Evolutionary conservation across 2,113 vertebrate genomes (phyloP).

Genomic region (Osmerus mordax): DNA sequence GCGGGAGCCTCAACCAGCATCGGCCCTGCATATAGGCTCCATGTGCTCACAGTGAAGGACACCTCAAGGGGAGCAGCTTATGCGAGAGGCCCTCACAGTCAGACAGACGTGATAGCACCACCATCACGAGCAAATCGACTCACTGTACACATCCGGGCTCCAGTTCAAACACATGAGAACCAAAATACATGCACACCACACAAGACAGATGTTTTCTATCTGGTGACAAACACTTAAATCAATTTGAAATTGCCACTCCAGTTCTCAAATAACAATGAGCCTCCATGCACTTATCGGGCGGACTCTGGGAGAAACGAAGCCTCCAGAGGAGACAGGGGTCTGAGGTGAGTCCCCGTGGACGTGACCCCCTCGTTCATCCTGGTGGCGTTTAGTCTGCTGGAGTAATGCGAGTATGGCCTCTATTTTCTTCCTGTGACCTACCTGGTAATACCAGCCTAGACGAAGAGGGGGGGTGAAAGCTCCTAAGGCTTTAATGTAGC

Average conservation of each 20-base stretch:
- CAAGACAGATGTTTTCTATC: not conserved
- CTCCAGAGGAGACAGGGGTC: conserved; percentile 8
- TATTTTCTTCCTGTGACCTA: conserved; percentile 59
- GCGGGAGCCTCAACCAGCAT: conserved; percentile 21
- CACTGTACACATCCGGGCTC: not conserved
- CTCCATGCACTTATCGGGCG: not conserved
- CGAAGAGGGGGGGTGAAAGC: not conserved
- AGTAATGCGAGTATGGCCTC: conserved; percentile 50
- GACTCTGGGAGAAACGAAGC: conserved; percentile 13
- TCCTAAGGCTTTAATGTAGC: conserved; percentile 51
- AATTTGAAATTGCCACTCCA: not conserved
- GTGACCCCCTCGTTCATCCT: conserved; percentile 16
- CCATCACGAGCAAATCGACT: not conserved
- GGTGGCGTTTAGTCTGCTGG: conserved; percentile 32
- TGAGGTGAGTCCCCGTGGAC: conserved; percentile 25
- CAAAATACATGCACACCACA: not conserved
- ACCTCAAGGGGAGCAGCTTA: conserved; percentile 62
- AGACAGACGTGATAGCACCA: not conserved
- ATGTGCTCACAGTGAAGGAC: conserved; percentile 63
- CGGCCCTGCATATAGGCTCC: conserved; percentile 51
- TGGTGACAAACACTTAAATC: not conserved
- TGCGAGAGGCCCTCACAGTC: conserved; percentile 26
- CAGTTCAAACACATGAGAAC: conserved; percentile 3
- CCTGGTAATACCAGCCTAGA: not conserved
- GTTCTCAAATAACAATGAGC: not conserved